Conservation (phyloP, 2,113 vertebrate species). For the Gallinago undulata region DNA sequence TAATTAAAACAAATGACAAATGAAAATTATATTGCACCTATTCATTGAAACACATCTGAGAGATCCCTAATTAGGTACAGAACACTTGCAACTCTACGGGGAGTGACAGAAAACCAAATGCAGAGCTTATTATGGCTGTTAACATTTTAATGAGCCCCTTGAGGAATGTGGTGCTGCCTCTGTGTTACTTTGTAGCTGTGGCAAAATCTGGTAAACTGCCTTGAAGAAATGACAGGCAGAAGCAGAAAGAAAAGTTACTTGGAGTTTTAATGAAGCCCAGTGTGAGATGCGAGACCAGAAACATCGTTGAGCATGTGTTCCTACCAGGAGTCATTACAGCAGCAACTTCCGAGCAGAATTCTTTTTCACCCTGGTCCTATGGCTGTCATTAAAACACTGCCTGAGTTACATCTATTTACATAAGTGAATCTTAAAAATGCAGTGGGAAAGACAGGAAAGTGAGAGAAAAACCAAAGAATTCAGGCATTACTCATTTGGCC, state of each 20-base stretch:
- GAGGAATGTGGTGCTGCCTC: not conserved
- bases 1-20: not conserved
- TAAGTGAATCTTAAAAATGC: not conserved
- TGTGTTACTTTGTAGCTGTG: not conserved
- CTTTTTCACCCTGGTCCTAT: not conserved
- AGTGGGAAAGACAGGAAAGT: not conserved
- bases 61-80: not conserved
- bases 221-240: not conserved
- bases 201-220: not conserved
- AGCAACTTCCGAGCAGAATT: not conserved
- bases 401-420: not conserved
- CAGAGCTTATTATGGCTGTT: not conserved
- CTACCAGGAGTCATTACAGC: not conserved
- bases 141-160: not conserved
- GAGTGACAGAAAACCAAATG: not conserved
- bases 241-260: not conserved
- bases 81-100: not conserved
- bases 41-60: not conserved
- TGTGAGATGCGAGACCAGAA: not conserved
- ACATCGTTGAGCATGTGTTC: rapidly evolving
- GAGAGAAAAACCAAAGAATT: not conserved
- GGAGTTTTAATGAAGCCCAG: not conserved
- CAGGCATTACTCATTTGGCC: not conserved
- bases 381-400: not conserved
- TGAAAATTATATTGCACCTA: not conserved